Evolutionary conservation across 2,888 invertebrate genomes (phyloP).

Genomic region (Dione juno): DNA sequence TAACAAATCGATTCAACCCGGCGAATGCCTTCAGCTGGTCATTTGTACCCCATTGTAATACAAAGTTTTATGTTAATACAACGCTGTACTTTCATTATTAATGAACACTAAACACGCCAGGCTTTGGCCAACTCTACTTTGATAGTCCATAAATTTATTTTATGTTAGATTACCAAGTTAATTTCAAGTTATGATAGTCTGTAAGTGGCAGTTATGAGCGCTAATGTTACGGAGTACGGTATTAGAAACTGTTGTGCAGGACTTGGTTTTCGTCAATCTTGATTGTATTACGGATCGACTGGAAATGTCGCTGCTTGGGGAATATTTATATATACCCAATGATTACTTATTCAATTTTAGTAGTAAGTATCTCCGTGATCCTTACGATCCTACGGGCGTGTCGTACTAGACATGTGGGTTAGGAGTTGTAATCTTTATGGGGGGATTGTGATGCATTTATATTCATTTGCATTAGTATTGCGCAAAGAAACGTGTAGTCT

Average conservation of each 20-base stretch:
- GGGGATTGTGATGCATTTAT: too few relatives aligned
- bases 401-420: too few relatives aligned
- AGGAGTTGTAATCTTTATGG: too few relatives aligned
- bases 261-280: conserved; percentile 41
- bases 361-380: too few relatives aligned
- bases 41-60: conserved; percentile 44
- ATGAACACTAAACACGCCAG: conserved; percentile 51
- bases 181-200: conserved; percentile 54
- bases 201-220: conserved; percentile 45
- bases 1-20: conserved; percentile 35
- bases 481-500: too few relatives aligned
- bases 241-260: conserved; percentile 41
- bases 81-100: conserved; percentile 46
- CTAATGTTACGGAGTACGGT: conserved; percentile 40
- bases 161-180: conserved; percentile 54
- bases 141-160: conserved; percentile 52
- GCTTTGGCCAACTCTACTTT: conserved; percentile 45
- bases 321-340: too few relatives aligned
- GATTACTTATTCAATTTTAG: too few relatives aligned
- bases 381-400: too few relatives aligned
- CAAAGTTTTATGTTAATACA: conserved; percentile 47
- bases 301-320: background rate
- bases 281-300: conserved; percentile 30
- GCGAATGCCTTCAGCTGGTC: conserved; percentile 40
- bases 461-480: too few relatives aligned